These are phyloP conservation scores for Oxyura jamaicensis DNA, from an alignment of 2,113 vertebrate species.

Conservation along the genomic window DNA sequence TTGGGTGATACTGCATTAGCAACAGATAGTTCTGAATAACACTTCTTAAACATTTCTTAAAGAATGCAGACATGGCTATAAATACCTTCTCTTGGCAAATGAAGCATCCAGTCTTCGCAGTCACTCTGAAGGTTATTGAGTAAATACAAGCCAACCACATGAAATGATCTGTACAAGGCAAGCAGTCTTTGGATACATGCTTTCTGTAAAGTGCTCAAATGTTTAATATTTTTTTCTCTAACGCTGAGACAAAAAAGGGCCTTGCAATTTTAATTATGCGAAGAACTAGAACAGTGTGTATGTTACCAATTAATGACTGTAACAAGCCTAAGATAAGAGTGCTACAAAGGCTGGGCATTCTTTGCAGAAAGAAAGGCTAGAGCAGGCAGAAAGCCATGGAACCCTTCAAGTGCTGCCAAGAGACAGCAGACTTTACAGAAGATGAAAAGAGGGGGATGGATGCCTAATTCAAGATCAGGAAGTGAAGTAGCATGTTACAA, in stretches of 20 bases:
- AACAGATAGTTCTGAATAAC: neutral
- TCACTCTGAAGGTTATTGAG: neutral
- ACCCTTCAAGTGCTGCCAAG: conserved; percentile 30
- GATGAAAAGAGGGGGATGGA: neutral
- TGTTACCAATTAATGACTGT: neutral
- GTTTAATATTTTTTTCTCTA: neutral
- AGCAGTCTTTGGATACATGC: neutral
- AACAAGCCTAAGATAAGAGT: conserved; percentile 8
- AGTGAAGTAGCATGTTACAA: neutral
- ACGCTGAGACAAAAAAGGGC: neutral
- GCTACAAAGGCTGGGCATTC: neutral
- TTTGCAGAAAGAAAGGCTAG: neutral
- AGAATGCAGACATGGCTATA: neutral
- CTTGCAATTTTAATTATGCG: neutral
- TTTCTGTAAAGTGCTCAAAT: conserved; percentile 6
- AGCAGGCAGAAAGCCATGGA: conserved; percentile 16
- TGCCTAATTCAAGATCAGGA: conserved; percentile 4
- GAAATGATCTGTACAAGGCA: neutral
- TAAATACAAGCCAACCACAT: neutral
- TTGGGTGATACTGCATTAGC: neutral
- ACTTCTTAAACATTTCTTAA: neutral
- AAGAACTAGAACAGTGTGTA: neutral
- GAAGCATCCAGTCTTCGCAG: neutral
- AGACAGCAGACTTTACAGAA: neutral
- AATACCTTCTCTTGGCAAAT: neutral